Conservation (phyloP, 2,113 vertebrate species). For the Empidonax traillii region DNA sequence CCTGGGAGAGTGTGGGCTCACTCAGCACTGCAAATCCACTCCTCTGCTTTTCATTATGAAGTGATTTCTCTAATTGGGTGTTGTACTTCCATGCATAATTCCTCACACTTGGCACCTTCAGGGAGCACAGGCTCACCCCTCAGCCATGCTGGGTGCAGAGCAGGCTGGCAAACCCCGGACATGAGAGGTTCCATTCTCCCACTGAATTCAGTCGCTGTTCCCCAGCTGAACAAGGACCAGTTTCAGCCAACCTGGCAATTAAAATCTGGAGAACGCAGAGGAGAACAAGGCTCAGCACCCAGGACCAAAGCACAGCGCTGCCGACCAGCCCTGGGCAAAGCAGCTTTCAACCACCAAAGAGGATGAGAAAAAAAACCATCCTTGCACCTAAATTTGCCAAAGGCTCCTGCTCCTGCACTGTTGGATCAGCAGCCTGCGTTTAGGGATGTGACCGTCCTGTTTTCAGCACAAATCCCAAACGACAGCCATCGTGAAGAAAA, state of each 20-base stretch:
- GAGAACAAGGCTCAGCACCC: background rate
- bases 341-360: background rate
- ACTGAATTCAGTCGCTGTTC: background rate
- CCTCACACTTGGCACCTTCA: background rate
- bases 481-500: background rate
- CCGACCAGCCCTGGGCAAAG: background rate
- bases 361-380: background rate
- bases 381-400: background rate
- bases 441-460: background rate
- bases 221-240: background rate
- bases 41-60: constrained; percentile 37
- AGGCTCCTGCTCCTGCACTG: background rate
- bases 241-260: background rate
- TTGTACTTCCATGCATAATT: background rate
- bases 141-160: background rate
- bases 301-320: background rate
- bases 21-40: background rate
- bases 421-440: background rate
- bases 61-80: constrained; percentile 42
- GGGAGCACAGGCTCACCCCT: constrained; percentile 3
- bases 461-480: background rate
- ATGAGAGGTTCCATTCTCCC: background rate
- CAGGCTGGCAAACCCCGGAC: background rate
- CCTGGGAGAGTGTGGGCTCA: constrained; percentile 27
- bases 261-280: background rate